A percentile compares a stretch with the other conserved stretches of the same genome.
These are phyloP conservation scores for Botia kubotai DNA, from an alignment of 2,797 vertebrate genomes.

Conservation along the genomic window DNA sequence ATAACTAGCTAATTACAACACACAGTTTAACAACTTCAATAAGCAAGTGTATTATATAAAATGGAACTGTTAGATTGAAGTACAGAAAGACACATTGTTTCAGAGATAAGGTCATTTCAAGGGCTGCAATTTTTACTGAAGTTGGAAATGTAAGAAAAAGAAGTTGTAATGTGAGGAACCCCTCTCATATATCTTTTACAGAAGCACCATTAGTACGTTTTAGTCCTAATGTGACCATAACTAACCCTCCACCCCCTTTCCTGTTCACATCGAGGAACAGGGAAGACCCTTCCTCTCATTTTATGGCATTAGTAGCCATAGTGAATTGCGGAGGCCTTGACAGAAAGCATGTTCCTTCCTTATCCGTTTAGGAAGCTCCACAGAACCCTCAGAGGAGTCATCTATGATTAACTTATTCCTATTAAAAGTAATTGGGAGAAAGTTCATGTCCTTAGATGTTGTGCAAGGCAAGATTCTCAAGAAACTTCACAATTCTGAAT, in stretches of 20 bases:
- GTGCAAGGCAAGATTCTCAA: slow-evolving; percentile 87
- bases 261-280: slow-evolving; percentile 73
- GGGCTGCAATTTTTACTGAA: neutral
- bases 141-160: too few relatives aligned
- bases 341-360: slow-evolving; percentile 81
- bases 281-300: slow-evolving; percentile 65
- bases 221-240: slow-evolving; percentile 42
- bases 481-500: slow-evolving; percentile 79
- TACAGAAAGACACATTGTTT: neutral
- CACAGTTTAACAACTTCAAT: neutral
- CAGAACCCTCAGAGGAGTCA: slow-evolving; percentile 86
- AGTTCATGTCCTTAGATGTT: slow-evolving; percentile 92
- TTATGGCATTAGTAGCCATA: slow-evolving; percentile 59
- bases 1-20: neutral
- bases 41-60: neutral
- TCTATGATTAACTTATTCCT: slow-evolving; percentile 88
- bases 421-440: slow-evolving; percentile 93
- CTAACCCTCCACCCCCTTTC: slow-evolving; percentile 65
- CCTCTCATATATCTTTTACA: slow-evolving; percentile 47
- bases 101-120: neutral
- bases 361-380: slow-evolving; percentile 89
- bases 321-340: slow-evolving; percentile 68
- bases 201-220: slow-evolving; percentile 36
- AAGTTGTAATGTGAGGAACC: slow-evolving; percentile 23
- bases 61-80: neutral